These are phyloP conservation scores for Periphyllus acericola DNA, from an alignment of 2,888 invertebrate species.

Conservation along the genomic window DNA sequence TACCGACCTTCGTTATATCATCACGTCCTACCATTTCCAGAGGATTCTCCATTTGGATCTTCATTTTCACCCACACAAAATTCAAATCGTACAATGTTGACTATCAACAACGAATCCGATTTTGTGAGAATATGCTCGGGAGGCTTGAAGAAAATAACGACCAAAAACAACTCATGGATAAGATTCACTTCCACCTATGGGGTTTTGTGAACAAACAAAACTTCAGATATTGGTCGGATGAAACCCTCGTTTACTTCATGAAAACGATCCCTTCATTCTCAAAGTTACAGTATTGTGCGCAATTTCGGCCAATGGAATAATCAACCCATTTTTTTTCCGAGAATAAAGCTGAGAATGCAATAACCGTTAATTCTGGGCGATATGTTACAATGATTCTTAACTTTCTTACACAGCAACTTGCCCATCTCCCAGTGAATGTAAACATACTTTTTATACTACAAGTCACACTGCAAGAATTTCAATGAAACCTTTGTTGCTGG, in stretches of 20 bases:
- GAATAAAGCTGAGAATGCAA: constrained; percentile 60
- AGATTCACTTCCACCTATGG: constrained; percentile 41
- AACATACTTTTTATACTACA: not conserved
- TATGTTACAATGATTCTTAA: constrained; percentile 26
- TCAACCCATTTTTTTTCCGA: constrained; percentile 63
- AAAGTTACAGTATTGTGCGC: constrained; percentile 62
- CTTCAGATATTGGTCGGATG: constrained; percentile 21
- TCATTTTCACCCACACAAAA: constrained; percentile 66
- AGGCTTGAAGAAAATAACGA: constrained; percentile 11
- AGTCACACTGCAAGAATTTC: not conserved
- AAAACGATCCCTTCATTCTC: constrained; percentile 50
- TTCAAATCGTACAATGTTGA: constrained; percentile 64
- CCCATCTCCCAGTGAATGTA: not conserved
- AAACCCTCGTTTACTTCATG: constrained; percentile 18
- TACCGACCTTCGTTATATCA: constrained; percentile 1
- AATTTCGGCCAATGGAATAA: constrained; percentile 49
- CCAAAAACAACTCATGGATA: constrained; percentile 14
- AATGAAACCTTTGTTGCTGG: too few relatives aligned
- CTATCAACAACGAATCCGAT: constrained; percentile 9
- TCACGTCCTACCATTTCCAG: constrained; percentile 38
- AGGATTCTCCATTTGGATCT: constrained; percentile 65
- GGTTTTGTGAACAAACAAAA: constrained; percentile 46
- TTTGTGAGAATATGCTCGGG: constrained; percentile 32
- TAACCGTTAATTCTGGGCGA: not conserved
- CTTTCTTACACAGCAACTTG: constrained; percentile 7